phyloP scores from a whole-genome alignment of 2,888 invertebrate genomes.

The Cryptops parisi region DNA sequence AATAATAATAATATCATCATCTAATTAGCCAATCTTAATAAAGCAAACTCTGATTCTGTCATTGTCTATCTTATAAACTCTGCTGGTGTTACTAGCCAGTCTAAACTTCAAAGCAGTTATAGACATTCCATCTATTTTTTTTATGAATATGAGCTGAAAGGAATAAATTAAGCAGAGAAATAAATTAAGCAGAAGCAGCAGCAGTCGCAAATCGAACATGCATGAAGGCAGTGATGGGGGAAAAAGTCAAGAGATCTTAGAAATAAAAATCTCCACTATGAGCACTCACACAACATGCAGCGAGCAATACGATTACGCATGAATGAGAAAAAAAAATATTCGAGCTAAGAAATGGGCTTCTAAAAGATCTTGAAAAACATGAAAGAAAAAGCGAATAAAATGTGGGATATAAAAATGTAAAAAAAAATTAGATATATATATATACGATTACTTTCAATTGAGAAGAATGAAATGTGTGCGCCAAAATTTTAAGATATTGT shows the following conservation, averaged over 20 bases:
- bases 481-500: too few relatives aligned
- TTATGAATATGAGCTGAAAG: too few relatives aligned
- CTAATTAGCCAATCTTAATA: too few relatives aligned
- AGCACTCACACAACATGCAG: conserved; percentile 8
- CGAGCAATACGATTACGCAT: neutral
- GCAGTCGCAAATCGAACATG: conserved; percentile 1
- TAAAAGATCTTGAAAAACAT: conserved; percentile 6
- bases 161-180: too few relatives aligned
- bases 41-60: too few relatives aligned
- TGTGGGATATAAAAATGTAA: conserved; percentile 15
- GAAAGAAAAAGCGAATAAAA: neutral
- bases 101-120: too few relatives aligned
- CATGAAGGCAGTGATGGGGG: neutral
- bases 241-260: neutral
- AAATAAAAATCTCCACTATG: neutral
- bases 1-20: too few relatives aligned
- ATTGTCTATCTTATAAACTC: too few relatives aligned
- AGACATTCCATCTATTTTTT: too few relatives aligned
- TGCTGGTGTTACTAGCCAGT: too few relatives aligned
- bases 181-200: conserved; percentile 12
- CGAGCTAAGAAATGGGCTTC: neutral
- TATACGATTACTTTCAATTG: neutral
- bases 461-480: too few relatives aligned
- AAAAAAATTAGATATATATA: neutral
- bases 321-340: neutral